Conservation (phyloP, 2,888 invertebrate species). For the Strigamia transsilvanica region DNA sequence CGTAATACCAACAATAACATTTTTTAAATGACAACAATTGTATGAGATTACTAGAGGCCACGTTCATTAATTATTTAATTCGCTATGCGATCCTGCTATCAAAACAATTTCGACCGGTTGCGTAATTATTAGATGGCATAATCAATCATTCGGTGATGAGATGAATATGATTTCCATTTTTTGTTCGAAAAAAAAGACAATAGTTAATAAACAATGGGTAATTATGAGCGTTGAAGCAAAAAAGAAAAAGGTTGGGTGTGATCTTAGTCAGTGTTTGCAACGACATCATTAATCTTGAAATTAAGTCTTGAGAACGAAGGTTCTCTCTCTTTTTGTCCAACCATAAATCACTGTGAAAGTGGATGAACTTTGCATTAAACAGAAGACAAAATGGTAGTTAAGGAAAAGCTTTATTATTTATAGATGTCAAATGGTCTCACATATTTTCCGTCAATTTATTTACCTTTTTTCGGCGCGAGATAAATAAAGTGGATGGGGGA, state of each 20-base stretch:
- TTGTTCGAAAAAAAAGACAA: background rate
- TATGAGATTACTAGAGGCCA: background rate
- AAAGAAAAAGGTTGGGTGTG: conserved; percentile 1
- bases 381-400: background rate
- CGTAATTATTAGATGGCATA: conserved; percentile 20
- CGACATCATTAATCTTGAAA: conserved; percentile 43
- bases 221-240: background rate
- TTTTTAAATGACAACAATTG: too few relatives aligned
- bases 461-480: background rate
- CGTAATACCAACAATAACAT: too few relatives aligned
- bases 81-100: too few relatives aligned
- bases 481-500: background rate
- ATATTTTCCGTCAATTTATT: background rate
- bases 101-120: background rate
- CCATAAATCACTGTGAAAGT: conserved; percentile 19
- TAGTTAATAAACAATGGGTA: background rate
- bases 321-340: conserved; percentile 30
- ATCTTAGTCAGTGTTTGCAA: background rate
- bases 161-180: background rate
- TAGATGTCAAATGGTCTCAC: background rate
- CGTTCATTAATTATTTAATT: background rate
- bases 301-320: conserved; percentile 17
- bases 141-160: background rate
- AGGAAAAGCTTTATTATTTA: conserved; percentile 21
- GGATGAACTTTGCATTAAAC: conserved; percentile 44